A percentile compares a stretch with the other conserved stretches of the same genome.
phyloP scores from a whole-genome alignment of 1,140 invertebrate species.

The Drosophila miranda region DNA sequence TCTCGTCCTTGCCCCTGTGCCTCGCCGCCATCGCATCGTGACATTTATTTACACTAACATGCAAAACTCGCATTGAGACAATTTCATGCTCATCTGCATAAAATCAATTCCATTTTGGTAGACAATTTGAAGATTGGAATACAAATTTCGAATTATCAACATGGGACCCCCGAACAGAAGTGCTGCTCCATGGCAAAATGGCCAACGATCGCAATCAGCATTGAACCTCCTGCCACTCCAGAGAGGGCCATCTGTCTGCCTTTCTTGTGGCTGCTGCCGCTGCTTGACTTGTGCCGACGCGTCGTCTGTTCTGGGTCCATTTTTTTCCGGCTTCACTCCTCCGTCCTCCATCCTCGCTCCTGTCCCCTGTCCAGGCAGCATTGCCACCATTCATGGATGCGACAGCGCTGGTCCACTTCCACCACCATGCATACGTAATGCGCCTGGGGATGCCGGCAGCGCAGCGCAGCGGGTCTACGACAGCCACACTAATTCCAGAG shows the following conservation, averaged over 20 bases:
- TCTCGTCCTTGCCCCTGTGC: constrained; percentile 24
- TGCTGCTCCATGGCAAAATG: constrained; percentile 47
- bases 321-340: constrained; percentile 23
- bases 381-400: constrained; percentile 60
- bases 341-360: too few relatives aligned
- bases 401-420: constrained; percentile 52
- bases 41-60: constrained; percentile 80
- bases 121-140: constrained; percentile 83
- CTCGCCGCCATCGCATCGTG: constrained; percentile 15
- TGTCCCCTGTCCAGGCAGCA: constrained; percentile 50
- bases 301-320: constrained; percentile 11
- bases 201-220: constrained; percentile 74
- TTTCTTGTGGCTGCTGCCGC: constrained; percentile 26
- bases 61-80: constrained; percentile 77
- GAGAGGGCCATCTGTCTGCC: constrained; percentile 23
- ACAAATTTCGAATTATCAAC: constrained; percentile 82
- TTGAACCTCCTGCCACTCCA: constrained; percentile 51
- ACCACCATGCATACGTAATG: constrained; percentile 78
- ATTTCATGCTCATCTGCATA: constrained; percentile 83
- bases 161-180: constrained; percentile 53
- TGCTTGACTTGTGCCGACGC: constrained; percentile 52
- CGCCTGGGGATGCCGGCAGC: constrained; percentile 58
- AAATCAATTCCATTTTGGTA: constrained; percentile 82
- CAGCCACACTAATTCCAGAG: constrained; percentile 68
- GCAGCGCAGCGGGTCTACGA: constrained; percentile 32